A percentile compares a stretch with the other conserved stretches of the same genome.
phyloP scores from a whole-genome alignment of 2,113 vertebrate genomes.

The Chauna torquata region DNA sequence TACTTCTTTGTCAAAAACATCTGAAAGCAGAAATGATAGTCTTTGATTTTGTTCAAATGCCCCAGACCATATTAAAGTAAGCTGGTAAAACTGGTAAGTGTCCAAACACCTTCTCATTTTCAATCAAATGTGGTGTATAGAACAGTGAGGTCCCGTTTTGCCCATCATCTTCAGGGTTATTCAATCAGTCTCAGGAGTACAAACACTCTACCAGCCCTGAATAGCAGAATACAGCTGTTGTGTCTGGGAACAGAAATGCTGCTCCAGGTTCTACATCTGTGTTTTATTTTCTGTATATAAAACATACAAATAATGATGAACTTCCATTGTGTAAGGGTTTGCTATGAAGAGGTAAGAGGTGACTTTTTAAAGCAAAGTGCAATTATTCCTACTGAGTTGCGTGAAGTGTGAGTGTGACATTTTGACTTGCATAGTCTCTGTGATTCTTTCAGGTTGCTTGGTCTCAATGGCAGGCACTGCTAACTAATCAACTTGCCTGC shows the following conservation, averaged over 20 bases:
- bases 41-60: neutral
- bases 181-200: accelerated
- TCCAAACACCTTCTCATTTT: neutral
- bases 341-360: neutral
- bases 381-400: neutral
- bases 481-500: neutral
- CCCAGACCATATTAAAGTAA: neutral
- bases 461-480: neutral
- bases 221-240: neutral
- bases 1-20: neutral
- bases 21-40: neutral
- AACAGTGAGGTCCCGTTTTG: neutral
- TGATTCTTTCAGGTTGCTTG: neutral
- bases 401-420: neutral
- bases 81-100: neutral
- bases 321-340: neutral
- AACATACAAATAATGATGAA: neutral
- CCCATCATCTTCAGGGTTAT: neutral
- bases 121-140: neutral
- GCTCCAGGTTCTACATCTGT: neutral
- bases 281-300: neutral
- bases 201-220: neutral
- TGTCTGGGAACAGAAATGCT: neutral
- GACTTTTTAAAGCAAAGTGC: neutral
- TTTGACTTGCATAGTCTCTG: neutral